Percentiles rank a stretch among this genome's conserved stretches.
phyloP scores from a whole-genome alignment of 2,797 vertebrate species.

The Lagodon rhomboides region DNA sequence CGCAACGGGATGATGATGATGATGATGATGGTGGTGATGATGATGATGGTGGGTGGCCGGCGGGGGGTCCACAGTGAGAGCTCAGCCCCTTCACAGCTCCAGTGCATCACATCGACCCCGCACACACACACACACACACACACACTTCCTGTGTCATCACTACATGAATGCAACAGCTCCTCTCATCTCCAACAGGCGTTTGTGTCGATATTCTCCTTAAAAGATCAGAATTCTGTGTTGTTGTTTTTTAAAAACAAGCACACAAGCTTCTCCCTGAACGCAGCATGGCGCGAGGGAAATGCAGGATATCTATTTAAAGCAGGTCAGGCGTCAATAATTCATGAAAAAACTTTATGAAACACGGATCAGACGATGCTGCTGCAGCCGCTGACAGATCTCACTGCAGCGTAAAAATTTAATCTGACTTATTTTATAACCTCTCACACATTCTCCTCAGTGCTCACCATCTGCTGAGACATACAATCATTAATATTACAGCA shows the following conservation, averaged over 20 bases:
- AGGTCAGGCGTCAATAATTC: background rate
- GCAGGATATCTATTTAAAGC: too few relatives aligned
- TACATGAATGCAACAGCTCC: background rate
- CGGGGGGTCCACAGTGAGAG: conserved; percentile 25
- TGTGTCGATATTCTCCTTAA: background rate
- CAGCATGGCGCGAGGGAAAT: background rate
- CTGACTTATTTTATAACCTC: background rate
- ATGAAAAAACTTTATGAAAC: conserved; percentile 10
- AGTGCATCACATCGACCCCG: conserved; percentile 27
- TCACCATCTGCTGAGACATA: background rate
- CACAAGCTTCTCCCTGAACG: background rate
- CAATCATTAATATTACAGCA: background rate
- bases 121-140: conserved; percentile 8
- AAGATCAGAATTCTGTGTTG: background rate
- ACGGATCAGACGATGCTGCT: too few relatives aligned
- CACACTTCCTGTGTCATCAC: conserved; percentile 34
- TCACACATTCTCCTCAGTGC: background rate
- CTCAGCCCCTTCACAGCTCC: conserved; percentile 33
- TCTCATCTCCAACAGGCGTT: conserved; percentile 6
- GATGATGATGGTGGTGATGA: background rate
- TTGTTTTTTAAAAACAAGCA: background rate
- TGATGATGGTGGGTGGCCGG: conserved; percentile 4
- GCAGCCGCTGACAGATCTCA: background rate
- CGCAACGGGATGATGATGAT: background rate
- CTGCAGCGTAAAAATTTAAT: background rate